phyloP scores from a whole-genome alignment of 2,888 invertebrate genomes.

The Mycalesis mineus region DNA sequence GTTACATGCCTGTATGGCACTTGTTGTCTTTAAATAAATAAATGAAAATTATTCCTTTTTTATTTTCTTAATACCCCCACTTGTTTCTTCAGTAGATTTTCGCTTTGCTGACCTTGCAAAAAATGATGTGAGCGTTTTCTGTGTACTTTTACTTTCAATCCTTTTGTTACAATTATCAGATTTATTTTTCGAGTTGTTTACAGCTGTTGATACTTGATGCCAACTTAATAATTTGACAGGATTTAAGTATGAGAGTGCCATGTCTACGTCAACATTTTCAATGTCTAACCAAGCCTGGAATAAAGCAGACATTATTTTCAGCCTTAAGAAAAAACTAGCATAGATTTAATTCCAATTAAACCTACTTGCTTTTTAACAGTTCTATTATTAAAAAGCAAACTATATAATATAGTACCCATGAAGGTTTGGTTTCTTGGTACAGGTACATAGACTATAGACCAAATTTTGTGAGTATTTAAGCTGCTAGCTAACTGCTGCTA shows the following conservation, averaged over 20 bases:
- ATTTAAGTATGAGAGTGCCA: conserved; percentile 75
- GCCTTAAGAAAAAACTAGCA: neutral
- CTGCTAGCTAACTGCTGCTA: no score
- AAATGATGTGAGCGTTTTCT: conserved; percentile 69
- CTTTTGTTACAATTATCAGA: conserved; percentile 77
- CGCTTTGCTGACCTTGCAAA: conserved; percentile 56
- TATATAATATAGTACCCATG: no score
- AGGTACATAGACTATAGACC: no score
- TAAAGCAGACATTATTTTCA: conserved; percentile 3
- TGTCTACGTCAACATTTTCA: conserved; percentile 68
- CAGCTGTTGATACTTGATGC: conserved; percentile 84
- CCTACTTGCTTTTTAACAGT: no score
- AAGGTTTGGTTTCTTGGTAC: no score
- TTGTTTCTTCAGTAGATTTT: conserved; percentile 37
- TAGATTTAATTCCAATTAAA: neutral
- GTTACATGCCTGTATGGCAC: neutral
- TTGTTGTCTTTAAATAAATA: neutral
- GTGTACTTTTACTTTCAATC: conserved; percentile 51
- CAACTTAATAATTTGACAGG: conserved; percentile 77
- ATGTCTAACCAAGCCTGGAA: conserved; percentile 83
- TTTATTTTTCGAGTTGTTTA: conserved; percentile 86
- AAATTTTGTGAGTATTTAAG: no score
- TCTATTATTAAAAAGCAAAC: no score
- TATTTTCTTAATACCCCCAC: conserved; percentile 38
- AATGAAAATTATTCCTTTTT: conserved; percentile 30